Base-by-base conservation (phyloP, 2,797 vertebrate species). In the Threskiornis aethiopicus region DNA sequence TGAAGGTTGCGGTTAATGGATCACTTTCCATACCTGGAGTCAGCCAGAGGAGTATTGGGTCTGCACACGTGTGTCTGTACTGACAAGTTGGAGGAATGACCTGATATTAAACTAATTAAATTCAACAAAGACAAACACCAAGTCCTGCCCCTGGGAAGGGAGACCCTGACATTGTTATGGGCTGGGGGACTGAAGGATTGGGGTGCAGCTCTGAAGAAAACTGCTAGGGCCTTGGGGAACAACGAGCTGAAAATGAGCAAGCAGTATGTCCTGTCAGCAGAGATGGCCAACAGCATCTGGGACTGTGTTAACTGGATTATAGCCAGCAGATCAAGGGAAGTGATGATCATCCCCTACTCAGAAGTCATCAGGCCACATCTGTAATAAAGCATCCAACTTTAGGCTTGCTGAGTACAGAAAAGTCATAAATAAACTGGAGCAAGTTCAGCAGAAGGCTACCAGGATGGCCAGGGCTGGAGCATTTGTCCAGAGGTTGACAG, bases 191-290 rank as follows among this genome's bases (percentile, higher is more conserved):
- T 62, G 47, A 61, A 20, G 5, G 3, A 41, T 37, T 29, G 14
- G 8, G 2, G 11, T 2, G 3, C 13, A 64, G 17, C 5, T 37
- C n/a, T 82, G 17, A 49, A 14, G 15, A 64, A 62, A 93, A 51
- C 11, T 62, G 2, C 2, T 65, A 41, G 4, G 1, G 16, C 13
- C 37, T 39, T 58, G 13, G 3, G 20, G 10, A 1, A 22, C 13
- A 64, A 26, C 4, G 4, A 59, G 10, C 5, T 80, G 67, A 55
- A 80, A 80, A 67, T 39, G 13, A 58, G 1, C 13, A 62, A 55
- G 25, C 10, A 33, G 7, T 14, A 1, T 2, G 1, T 47, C 20
- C 17, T 75, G 9, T 58, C 57, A 87, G 10, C 31, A 65, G 39
- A 62, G 20, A 20, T 11, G 5, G 8, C 33, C 59, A 65, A 21